These are phyloP conservation scores for Platalea minor DNA, from an alignment of 2,797 vertebrate genomes.

Conservation along the genomic window DNA sequence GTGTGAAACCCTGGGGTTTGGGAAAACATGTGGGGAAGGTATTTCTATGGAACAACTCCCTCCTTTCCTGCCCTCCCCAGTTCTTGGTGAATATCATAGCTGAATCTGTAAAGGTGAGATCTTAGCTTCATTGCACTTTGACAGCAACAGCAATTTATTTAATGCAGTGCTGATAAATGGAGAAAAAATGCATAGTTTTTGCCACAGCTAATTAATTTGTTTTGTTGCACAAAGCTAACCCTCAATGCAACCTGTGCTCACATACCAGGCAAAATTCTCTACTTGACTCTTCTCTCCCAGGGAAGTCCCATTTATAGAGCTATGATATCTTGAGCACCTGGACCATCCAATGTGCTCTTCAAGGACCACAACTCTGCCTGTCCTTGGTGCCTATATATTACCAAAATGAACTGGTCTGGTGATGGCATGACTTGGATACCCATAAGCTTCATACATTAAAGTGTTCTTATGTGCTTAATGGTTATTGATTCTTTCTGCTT, in stretches of 20 bases:
- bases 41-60: background rate
- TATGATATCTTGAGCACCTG: background rate
- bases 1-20: conserved; percentile 37
- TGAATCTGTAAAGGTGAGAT: background rate
- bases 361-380: background rate
- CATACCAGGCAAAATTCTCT: background rate
- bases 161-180: background rate
- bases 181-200: background rate
- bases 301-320: background rate
- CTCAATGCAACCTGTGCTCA: background rate
- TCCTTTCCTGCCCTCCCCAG: background rate
- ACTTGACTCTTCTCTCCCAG: background rate
- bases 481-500: conserved; percentile 71
- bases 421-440: conserved; percentile 23
- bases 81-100: background rate
- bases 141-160: background rate
- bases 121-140: background rate
- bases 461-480: conserved; percentile 65
- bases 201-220: background rate
- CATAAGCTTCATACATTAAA: conserved; percentile 27
- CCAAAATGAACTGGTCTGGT: conserved; percentile 9
- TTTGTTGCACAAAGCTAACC: background rate
- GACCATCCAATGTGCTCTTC: background rate
- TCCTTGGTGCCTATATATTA: background rate
- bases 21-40: conserved; percentile 22